Evolutionary conservation across 2,113 vertebrate species (phyloP).

Genomic region (Grammomys surdaster): DNA sequence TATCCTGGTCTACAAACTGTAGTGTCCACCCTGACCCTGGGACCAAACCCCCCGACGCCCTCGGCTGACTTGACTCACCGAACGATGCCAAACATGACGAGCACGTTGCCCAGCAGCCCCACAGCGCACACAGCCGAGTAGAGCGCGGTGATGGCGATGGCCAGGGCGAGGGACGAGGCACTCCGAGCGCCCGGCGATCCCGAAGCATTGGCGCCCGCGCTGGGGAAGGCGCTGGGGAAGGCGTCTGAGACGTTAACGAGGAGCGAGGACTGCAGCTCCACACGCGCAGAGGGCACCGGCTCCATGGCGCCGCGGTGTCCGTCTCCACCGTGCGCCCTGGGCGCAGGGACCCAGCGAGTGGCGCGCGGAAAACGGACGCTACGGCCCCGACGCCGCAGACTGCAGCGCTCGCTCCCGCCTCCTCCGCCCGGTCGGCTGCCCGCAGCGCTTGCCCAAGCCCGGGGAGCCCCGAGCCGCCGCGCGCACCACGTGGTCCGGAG

Average conservation of each 20-base stretch:
- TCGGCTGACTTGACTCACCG: slow-evolving; percentile 90
- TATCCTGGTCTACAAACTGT: not conserved
- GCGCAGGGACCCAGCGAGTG: slow-evolving; percentile 46
- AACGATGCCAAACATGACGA: slow-evolving; percentile 97
- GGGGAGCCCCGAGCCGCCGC: slow-evolving; percentile 32
- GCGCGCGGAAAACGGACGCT: not conserved
- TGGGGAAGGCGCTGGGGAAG: slow-evolving; percentile 74
- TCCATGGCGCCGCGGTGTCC: slow-evolving; percentile 85
- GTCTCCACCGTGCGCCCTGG: slow-evolving; percentile 72
- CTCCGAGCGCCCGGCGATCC: slow-evolving; percentile 79
- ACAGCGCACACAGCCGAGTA: slow-evolving; percentile 96
- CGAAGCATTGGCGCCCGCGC: slow-evolving; percentile 84
- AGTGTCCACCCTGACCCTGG: not conserved
- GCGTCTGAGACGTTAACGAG: slow-evolving; percentile 85
- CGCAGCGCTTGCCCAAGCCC: not conserved
- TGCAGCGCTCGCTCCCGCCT: not conserved
- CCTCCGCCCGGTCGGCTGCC: not conserved
- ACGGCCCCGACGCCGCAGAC: slow-evolving; percentile 63
- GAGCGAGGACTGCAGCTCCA: slow-evolving; percentile 81
- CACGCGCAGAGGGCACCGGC: slow-evolving; percentile 81
- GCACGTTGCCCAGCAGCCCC: slow-evolving; percentile 95
- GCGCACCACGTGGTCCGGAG: slow-evolving; percentile 84
- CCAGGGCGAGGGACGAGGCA: slow-evolving; percentile 89
- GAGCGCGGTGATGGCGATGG: slow-evolving; percentile 94
- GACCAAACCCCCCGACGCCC: not conserved